Evolutionary conservation across 2,113 vertebrate species (phyloP).

Genomic region (Prionailurus bengalensis): DNA sequence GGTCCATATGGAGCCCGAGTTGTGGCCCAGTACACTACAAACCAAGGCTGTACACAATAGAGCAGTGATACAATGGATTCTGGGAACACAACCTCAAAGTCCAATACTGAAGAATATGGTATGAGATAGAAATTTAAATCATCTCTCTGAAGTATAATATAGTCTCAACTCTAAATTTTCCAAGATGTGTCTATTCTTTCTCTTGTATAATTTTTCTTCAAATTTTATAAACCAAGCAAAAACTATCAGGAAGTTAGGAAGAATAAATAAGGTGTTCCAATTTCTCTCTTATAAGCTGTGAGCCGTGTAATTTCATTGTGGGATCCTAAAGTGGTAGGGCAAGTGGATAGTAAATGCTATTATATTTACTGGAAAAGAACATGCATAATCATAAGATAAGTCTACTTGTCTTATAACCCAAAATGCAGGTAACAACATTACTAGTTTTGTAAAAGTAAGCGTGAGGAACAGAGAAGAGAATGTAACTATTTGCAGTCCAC

Average conservation of each 20-base stretch:
- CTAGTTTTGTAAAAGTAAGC: constrained; percentile 32
- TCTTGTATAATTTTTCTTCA: neutral
- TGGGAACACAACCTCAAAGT: accelerated
- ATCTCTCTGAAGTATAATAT: neutral
- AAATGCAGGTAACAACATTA: neutral
- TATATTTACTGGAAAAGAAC: neutral
- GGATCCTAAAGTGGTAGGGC: neutral
- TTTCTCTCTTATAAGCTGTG: neutral
- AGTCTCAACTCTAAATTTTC: neutral
- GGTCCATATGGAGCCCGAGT: accelerated
- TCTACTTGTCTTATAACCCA: neutral
- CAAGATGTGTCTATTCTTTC: constrained; percentile 18
- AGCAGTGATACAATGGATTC: neutral
- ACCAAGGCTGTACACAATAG: neutral
- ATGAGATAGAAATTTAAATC: neutral
- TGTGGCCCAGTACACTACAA: neutral
- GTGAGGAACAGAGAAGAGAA: neutral
- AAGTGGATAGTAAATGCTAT: neutral
- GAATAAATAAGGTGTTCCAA: neutral
- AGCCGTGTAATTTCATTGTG: neutral
- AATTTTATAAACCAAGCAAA: neutral
- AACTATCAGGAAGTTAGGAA: neutral
- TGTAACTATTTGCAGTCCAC: neutral
- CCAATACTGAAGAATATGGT: neutral
- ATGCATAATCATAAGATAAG: neutral